Base-by-base conservation (phyloP, 35 echinoderm and acorn worm species). In the Chiridota heheva region DNA sequence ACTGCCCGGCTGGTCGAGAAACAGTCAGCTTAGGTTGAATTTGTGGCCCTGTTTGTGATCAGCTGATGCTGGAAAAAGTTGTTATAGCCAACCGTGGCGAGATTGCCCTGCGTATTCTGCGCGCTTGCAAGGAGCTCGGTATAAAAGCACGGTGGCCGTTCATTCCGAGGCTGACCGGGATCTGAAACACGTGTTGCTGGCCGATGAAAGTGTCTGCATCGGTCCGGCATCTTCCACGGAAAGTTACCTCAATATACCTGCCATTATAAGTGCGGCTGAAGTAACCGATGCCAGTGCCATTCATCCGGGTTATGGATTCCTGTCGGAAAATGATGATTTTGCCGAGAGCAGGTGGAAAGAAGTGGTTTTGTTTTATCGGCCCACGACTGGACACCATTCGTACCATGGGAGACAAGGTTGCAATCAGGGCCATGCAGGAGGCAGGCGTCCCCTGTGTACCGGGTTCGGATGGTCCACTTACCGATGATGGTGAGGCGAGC, bases 281-380 rank as follows among this genome's bases (percentile, higher is more conserved):
- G 60, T 60, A 45, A 64, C 55, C 38, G 56, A 43, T 44, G 78
- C 47, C 25, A 60, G 67, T 30, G 78, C 78, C 28, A 40, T 81
- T 20, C 78, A 81, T 63, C 78, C 78, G 15, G 78, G 78, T 6
- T 81, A 81, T 44, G 78, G 78, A 16, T 81, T 81, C 27, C 60
- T 81, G 40, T 81, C 78, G 29, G 78, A 81, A 43, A 81, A 57
- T 17, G 78, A 58, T 43, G 58, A 65, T 43, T 81, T 81, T 65
- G 78, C 78, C 22, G 18, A 81, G 58, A 60, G 71, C 71, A 43
- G 30, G 55, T 39, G 25, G 55, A 3, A 42, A 63, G 44, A 42
- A 12, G 4, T 38, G 78, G 24, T 43, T 65, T 40, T 20, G 46
- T 10, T 65, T 81, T 34, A 81, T 81, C 22, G 78, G 78, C 12